Evolutionary conservation across 2,888 invertebrate genomes (phyloP).

Genomic region (Hesperia comma): DNA sequence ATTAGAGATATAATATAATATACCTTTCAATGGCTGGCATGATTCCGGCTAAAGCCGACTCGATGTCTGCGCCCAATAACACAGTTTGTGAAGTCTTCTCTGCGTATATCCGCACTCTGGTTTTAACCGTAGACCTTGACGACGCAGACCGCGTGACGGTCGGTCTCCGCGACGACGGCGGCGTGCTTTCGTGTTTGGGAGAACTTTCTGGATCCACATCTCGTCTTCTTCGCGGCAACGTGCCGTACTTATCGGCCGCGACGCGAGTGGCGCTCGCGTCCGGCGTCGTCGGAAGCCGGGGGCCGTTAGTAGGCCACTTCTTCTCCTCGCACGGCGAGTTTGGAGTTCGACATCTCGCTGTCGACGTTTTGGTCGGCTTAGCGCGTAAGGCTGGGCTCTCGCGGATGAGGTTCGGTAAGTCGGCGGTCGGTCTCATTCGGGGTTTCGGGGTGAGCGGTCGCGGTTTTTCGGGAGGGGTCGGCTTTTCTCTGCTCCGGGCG

Average conservation of each 20-base stretch:
- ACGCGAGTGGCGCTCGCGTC: conserved; percentile 69
- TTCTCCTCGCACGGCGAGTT: conserved; percentile 88
- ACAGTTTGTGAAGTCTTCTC: conserved; percentile 92
- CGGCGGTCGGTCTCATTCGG: conserved; percentile 76
- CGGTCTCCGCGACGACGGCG: conserved; percentile 68
- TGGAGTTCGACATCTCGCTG: conserved; percentile 85
- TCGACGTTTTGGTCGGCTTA: conserved; percentile 81
- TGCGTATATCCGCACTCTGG: conserved; percentile 88
- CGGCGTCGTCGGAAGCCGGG: conserved; percentile 62
- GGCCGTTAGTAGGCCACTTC: conserved; percentile 86
- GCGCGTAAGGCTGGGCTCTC: conserved; percentile 76
- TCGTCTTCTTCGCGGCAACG: conserved; percentile 89
- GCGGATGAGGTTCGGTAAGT: conserved; percentile 80
- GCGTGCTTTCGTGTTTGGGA: conserved; percentile 70
- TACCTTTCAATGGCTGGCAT: conserved; percentile 76
- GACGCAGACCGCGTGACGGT: conserved; percentile 71
- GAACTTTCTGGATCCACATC: conserved; percentile 86
- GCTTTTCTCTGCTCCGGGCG: conserved; percentile 85
- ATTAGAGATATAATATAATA: conserved; percentile 28
- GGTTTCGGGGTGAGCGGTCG: conserved; percentile 78
- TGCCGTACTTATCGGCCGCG: conserved; percentile 89
- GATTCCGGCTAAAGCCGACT: conserved; percentile 87
- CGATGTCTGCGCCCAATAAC: conserved; percentile 88
- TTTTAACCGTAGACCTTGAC: conserved; percentile 68
- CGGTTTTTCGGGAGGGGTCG: conserved; percentile 76